Evolutionary conservation across 2,113 vertebrate species (phyloP).

Genomic region (Thalassoma bifasciatum): DNA sequence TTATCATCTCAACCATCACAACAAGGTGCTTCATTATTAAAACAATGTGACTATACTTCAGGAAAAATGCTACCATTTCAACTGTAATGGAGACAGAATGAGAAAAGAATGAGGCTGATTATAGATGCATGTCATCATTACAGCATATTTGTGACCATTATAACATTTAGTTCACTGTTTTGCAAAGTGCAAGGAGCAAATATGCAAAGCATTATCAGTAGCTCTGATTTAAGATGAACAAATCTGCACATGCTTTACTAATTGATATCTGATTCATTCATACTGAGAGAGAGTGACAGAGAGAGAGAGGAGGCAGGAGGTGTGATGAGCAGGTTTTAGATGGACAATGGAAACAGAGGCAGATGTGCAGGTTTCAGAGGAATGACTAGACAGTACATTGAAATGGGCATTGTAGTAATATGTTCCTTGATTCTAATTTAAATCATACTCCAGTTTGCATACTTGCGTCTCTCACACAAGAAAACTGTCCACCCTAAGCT

Average conservation of each 20-base stretch:
- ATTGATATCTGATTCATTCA: conserved; percentile 50
- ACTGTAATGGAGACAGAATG: conserved; percentile 73
- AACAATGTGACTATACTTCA: conserved; percentile 23
- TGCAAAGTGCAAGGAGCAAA: conserved; percentile 64
- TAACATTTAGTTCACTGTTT: conserved; percentile 2
- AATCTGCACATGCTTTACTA: conserved; percentile 60
- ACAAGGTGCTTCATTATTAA: conserved; percentile 6
- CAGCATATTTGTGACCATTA: conserved; percentile 34
- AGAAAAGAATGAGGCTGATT: conserved; percentile 46
- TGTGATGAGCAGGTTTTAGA: conserved; percentile 29
- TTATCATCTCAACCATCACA: conserved; percentile 19
- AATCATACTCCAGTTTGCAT: neutral
- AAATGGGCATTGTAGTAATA: conserved; percentile 76
- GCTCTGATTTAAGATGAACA: conserved; percentile 46
- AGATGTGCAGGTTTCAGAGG: conserved; percentile 16
- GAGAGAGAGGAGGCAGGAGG: conserved; percentile 24
- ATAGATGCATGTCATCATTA: conserved; percentile 47
- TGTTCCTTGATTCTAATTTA: conserved; percentile 23
- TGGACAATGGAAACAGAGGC: conserved; percentile 24
- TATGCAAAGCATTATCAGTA: conserved; percentile 61
- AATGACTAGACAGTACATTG: conserved; percentile 56
- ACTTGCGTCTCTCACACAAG: neutral
- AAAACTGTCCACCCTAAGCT: neutral
- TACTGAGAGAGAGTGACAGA: conserved; percentile 14
- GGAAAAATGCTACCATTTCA: conserved; percentile 78